Evolutionary conservation across 2,888 invertebrate genomes (phyloP), one percentile per base, ranked within the genome.

Genomic region (Cordilura impudica): DNA sequence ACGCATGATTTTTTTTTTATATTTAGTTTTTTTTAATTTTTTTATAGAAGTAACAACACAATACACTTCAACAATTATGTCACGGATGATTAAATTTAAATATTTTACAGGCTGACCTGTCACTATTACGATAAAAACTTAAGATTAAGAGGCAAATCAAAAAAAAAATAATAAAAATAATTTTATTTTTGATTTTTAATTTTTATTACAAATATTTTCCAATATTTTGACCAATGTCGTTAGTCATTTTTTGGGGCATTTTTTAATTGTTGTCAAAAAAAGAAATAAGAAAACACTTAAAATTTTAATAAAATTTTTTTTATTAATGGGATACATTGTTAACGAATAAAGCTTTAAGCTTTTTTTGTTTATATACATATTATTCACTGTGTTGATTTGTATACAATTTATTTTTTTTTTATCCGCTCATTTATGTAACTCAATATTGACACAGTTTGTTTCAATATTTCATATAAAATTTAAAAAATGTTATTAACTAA

Each of bases 401-500:
- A 29, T 4, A 21, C 4, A 14, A 43, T 39, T 21, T 58, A 14
- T 23, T 4, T 53, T 16, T n/a, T 5, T 6, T 43, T 14, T 23
- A 43, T 23, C 7, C 35, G 26, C 16, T 71, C 26, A 12, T 67
- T 63, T 49, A 39, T 43, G 39, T 23, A 75, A 61, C 43, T 26
- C 49, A 49, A 70, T 70, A 70, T 75, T 70, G 63, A 70, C 63
- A 70, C 56, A 75, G 49, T 70, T 75, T 49, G 47, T 67, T 56
- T 31, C n/a, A 39, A 35, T 56, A 47, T 39, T 39, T 4, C 3
- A 10, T 8, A n/a, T 39, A 39, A 39, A 39, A 6, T 10, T n/a
- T n/a, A n/a, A n/a, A n/a, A 31, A 19, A 31, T 12, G 12, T 8
- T 18, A 10, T 12, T 10, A 12, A 21, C 2, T 21, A 19, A 18